A percentile compares a stretch with the other conserved stretches of the same genome.
These are phyloP conservation scores for Tiaroga cobitis DNA, from an alignment of 2,797 vertebrate species.

Conservation along the genomic window DNA sequence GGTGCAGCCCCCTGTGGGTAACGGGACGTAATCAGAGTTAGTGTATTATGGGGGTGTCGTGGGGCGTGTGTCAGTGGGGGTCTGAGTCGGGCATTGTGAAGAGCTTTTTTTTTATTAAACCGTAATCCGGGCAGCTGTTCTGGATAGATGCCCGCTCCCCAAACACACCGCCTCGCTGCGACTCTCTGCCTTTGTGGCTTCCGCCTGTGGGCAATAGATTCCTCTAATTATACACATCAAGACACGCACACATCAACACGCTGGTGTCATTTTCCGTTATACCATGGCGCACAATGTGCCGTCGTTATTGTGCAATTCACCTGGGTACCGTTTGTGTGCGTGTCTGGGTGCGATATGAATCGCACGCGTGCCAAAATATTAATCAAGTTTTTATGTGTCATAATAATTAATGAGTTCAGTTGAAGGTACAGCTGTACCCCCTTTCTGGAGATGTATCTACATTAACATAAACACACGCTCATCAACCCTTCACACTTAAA, in stretches of 20 bases:
- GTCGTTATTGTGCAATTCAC: constrained; percentile 50
- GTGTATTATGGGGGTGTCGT: constrained; percentile 62
- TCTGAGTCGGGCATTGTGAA: constrained; percentile 40
- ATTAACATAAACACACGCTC: constrained; percentile 46
- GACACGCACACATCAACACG: constrained; percentile 41
- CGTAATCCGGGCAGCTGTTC: constrained; percentile 80
- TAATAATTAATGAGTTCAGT: constrained; percentile 72
- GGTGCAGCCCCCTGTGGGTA: constrained; percentile 63
- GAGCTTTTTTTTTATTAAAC: constrained; percentile 71
- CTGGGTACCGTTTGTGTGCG: constrained; percentile 31
- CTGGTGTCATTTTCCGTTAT: constrained; percentile 63
- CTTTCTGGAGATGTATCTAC: constrained; percentile 44
- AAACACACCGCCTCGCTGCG: constrained; percentile 49
- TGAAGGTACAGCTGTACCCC: constrained; percentile 74
- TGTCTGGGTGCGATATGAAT: constrained; percentile 50
- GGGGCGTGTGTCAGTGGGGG: constrained; percentile 51
- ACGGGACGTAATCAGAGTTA: constrained; percentile 64
- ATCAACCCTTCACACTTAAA: constrained; percentile 42
- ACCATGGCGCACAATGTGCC: constrained; percentile 54
- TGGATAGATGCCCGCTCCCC: constrained; percentile 59
- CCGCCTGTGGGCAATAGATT: constrained; percentile 61
- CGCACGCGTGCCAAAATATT: constrained; percentile 56
- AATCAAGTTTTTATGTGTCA: constrained; percentile 67
- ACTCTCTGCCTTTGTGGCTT: constrained; percentile 54
- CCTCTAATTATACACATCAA: constrained; percentile 61